phyloP scores from a whole-genome alignment of 2,113 vertebrate genomes.

The Oplegnathus fasciatus region DNA sequence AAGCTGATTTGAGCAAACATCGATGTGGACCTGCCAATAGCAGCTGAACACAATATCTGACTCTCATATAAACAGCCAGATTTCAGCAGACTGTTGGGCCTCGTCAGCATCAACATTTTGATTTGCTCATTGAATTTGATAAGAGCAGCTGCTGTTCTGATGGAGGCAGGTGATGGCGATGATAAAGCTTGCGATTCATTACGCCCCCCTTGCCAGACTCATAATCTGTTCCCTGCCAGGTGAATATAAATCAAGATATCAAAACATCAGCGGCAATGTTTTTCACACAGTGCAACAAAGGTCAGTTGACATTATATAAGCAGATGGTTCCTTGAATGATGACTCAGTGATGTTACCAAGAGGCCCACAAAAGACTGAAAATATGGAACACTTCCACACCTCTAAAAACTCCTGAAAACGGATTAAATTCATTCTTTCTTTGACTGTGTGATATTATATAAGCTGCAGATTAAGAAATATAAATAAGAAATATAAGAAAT shows the following conservation, averaged over 20 bases:
- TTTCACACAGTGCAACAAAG: constrained; percentile 19
- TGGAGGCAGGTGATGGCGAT: constrained; percentile 23
- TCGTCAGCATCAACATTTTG: constrained; percentile 29
- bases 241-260: constrained; percentile 50
- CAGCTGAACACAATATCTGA: constrained; percentile 38
- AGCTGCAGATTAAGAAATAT: background rate
- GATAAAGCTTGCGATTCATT: constrained; percentile 40
- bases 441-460: background rate
- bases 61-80: constrained; percentile 43
- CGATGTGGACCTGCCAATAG: constrained; percentile 2
- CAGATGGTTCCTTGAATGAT: constrained; percentile 49
- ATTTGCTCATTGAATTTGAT: constrained; percentile 47
- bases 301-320: constrained; percentile 33
- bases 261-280: constrained; percentile 41
- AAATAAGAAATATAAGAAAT: background rate
- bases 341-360: constrained; percentile 40
- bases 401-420: background rate
- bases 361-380: constrained; percentile 16
- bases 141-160: constrained; percentile 53
- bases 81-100: constrained; percentile 15
- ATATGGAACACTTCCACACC: constrained; percentile 7
- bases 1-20: constrained; percentile 51
- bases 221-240: constrained; percentile 20
- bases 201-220: background rate
- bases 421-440: background rate